Evolutionary conservation across 2,888 invertebrate genomes (phyloP).

Genomic region (Prostheceraeus crozeri): DNA sequence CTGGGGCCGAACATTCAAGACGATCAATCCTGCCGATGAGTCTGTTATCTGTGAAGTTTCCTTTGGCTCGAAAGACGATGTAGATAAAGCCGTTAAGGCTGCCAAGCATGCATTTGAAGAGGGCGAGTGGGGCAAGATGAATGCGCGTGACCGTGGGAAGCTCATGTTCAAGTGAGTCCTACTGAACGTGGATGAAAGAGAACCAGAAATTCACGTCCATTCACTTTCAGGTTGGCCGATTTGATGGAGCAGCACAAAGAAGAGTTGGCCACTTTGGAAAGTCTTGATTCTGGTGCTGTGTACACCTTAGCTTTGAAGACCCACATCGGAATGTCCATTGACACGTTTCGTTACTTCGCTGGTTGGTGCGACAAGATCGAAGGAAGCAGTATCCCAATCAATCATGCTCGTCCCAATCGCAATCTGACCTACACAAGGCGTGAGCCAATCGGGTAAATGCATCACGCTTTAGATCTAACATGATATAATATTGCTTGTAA

Average conservation of each 20-base stretch:
- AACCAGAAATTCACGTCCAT: not conserved
- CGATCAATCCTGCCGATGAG: conserved; percentile 78
- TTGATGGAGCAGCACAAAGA: conserved; percentile 88
- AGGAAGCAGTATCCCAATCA: conserved; percentile 81
- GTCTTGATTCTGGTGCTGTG: conserved; percentile 87
- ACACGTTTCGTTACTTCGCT: conserved; percentile 90
- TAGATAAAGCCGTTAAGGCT: conserved; percentile 76
- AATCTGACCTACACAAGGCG: conserved; percentile 78
- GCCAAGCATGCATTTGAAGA: conserved; percentile 76
- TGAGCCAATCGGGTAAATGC: conserved; percentile 75
- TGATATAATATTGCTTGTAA: too few species aligned
- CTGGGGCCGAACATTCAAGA: conserved; percentile 62
- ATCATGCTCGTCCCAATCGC: conserved; percentile 78
- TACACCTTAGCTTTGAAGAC: conserved; percentile 91
- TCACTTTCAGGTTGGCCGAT: conserved; percentile 71
- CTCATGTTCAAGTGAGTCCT: conserved; percentile 68
- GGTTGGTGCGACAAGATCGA: conserved; percentile 93
- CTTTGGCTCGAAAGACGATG: conserved; percentile 70
- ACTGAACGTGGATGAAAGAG: not conserved
- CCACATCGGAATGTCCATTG: conserved; percentile 93
- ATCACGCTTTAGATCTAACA: not conserved
- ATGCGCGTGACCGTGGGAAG: conserved; percentile 77
- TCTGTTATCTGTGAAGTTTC: conserved; percentile 61
- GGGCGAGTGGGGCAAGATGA: conserved; percentile 88
- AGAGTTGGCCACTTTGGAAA: conserved; percentile 85